Base-by-base conservation (phyloP, 2,797 vertebrate genomes). In the Mormyrops attenuatus region DNA sequence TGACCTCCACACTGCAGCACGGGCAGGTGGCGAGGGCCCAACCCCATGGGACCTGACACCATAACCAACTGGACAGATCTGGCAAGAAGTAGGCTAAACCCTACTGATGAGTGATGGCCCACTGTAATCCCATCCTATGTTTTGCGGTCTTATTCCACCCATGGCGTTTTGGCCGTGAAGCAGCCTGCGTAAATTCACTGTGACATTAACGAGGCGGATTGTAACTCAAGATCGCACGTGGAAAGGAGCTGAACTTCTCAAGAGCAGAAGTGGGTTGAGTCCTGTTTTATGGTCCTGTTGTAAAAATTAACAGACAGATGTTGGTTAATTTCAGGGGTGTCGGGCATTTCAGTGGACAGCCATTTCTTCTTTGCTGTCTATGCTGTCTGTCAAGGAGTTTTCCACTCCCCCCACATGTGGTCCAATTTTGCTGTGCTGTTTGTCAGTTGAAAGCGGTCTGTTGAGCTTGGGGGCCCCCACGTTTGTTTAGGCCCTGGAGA, bases 291-390 rank as follows among this genome's bases (percentile, higher is more conserved):
- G 63, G 91, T 84, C 89, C 80, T 89, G 82, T 77, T 89, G 88
- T 89, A 90, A 85, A 88, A 89, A 93, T 91, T 85, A 89, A 85
- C 11, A 50, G 91, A 90, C 90, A 92, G 86, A 91, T 91, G 88
- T 88, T 90, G 88, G 88, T 49, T 92, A 92, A 92, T 91, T 92
- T 63, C 80, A n/a, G 66, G 89, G 52, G 89, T 87, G 90, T 86
- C 91, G 50, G 57, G 41, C 88, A 52, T 60, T 55, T 34, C 17
- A 6, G 2, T 20, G 86, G 53, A 20, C 20, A 17, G 6, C 55
- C 20, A 91, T 92, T 93, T 90, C 69, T 88, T 90, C 89, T 88
- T 88, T 57, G 66, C 11, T 41, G 66, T 84, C 8, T 57, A 60
- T 22, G 2, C 69, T 86, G 50, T 53, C 88, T 34, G 69, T 55